Evolutionary conservation across 2,888 invertebrate genomes (phyloP).

Genomic region (Sycophila texana): DNA sequence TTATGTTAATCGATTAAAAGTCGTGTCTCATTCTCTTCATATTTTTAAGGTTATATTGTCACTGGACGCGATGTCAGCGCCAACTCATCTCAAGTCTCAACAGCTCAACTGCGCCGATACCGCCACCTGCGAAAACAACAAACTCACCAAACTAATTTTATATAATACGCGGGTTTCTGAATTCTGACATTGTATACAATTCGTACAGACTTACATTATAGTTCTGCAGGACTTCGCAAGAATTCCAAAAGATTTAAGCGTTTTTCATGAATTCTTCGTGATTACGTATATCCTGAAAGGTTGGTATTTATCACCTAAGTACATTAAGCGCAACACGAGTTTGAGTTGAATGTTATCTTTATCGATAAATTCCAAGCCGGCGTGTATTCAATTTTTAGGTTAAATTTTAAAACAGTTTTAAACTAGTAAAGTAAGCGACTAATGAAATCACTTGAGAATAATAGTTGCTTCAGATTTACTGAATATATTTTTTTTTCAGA

Average conservation of each 20-base stretch:
- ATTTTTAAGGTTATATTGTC: conserved; percentile 48
- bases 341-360: neutral
- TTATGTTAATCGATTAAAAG: conserved; percentile 44
- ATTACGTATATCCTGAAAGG: neutral
- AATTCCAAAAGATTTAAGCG: no score
- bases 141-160: neutral
- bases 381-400: neutral
- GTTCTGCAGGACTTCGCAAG: no score
- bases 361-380: neutral
- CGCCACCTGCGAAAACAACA: conserved; percentile 16
- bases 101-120: neutral
- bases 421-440: neutral
- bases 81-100: neutral
- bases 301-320: neutral
- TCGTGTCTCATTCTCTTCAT: conserved; percentile 42
- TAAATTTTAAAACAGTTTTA: neutral
- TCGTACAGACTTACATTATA: no score
- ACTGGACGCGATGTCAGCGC: conserved; percentile 6
- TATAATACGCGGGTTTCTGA: neutral
- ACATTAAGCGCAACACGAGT: no score
- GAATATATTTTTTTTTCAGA: conserved; percentile 59
- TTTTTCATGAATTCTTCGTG: neutral
- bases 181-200: neutral
- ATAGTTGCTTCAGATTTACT: neutral
- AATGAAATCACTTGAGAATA: neutral